phyloP scores from a whole-genome alignment of 2,888 invertebrate genomes.

The Euclidia mi region DNA sequence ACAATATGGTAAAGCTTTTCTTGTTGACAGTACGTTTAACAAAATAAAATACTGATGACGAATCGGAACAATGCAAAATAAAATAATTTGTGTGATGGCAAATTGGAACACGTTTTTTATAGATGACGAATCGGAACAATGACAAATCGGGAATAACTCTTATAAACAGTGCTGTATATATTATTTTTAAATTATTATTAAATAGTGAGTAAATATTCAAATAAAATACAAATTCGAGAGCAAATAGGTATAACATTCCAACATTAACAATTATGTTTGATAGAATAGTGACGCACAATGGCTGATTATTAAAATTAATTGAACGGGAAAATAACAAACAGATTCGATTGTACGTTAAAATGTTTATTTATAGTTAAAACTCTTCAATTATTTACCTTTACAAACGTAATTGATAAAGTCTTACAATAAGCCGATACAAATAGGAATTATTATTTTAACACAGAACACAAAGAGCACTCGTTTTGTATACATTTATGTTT shows the following conservation, averaged over 20 bases:
- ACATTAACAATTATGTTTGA: conserved; percentile 7
- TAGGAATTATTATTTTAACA: conserved; percentile 38
- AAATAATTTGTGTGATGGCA: too few species aligned
- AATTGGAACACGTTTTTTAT: too few species aligned
- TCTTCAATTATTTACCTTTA: conserved; percentile 36
- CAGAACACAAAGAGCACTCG: conserved; percentile 25
- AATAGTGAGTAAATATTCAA: too few species aligned
- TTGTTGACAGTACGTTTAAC: too few species aligned
- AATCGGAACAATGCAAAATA: too few species aligned
- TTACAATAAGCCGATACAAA: conserved; percentile 35
- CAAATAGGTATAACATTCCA: background rate
- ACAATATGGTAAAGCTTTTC: too few species aligned
- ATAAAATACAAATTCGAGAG: background rate
- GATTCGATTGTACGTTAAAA: conserved; percentile 19
- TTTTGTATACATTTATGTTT: conserved; percentile 37
- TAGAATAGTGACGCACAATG: conserved; percentile 13
- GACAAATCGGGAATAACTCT: too few species aligned
- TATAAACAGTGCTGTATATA: too few species aligned
- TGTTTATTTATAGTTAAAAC: conserved; percentile 30
- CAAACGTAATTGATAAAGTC: conserved; percentile 48
- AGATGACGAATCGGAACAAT: too few species aligned
- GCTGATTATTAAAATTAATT: conserved; percentile 8
- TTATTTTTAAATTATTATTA: too few species aligned
- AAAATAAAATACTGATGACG: too few species aligned
- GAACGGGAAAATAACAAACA: conserved; percentile 11